These are phyloP conservation scores for Dicyrtoma fusca DNA, from an alignment of 2,888 invertebrate genomes.

Conservation along the genomic window DNA sequence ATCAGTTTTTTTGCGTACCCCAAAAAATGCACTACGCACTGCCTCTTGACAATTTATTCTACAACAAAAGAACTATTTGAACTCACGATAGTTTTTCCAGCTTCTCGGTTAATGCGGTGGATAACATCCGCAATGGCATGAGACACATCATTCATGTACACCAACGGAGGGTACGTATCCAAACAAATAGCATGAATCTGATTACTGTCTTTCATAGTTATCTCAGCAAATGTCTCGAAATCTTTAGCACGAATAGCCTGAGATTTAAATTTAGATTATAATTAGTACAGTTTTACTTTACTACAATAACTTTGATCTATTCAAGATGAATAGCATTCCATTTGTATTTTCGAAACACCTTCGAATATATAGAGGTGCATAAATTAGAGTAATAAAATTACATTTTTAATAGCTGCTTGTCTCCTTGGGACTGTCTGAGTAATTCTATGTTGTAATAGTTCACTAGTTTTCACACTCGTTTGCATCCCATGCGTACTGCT, in stretches of 20 bases:
- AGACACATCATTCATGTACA: constrained; percentile 90
- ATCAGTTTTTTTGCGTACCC: too few relatives aligned
- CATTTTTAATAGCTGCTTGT: constrained; percentile 63
- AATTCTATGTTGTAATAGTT: constrained; percentile 75
- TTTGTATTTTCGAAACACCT: constrained; percentile 2
- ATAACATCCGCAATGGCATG: constrained; percentile 77
- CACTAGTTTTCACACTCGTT: constrained; percentile 76
- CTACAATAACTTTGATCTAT: too few relatives aligned
- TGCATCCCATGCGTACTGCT: constrained; percentile 91
- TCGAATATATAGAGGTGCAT: too few relatives aligned
- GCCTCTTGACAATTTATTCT: not conserved
- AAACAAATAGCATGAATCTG: constrained; percentile 92
- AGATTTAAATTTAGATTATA: constrained; percentile 44
- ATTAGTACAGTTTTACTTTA: too few relatives aligned
- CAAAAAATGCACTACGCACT: not conserved
- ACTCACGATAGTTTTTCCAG: constrained; percentile 67
- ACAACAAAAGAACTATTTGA: not conserved
- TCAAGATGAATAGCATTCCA: not conserved
- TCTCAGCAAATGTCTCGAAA: constrained; percentile 83
- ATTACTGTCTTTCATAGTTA: constrained; percentile 97
- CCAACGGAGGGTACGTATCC: constrained; percentile 91
- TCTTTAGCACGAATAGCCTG: constrained; percentile 70
- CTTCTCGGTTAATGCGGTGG: constrained; percentile 77
- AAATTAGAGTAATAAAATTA: constrained; percentile 56
- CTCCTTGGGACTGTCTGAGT: constrained; percentile 73